Base-by-base conservation (phyloP, 2,888 invertebrate species). In the Drosophila helvetica region DNA sequence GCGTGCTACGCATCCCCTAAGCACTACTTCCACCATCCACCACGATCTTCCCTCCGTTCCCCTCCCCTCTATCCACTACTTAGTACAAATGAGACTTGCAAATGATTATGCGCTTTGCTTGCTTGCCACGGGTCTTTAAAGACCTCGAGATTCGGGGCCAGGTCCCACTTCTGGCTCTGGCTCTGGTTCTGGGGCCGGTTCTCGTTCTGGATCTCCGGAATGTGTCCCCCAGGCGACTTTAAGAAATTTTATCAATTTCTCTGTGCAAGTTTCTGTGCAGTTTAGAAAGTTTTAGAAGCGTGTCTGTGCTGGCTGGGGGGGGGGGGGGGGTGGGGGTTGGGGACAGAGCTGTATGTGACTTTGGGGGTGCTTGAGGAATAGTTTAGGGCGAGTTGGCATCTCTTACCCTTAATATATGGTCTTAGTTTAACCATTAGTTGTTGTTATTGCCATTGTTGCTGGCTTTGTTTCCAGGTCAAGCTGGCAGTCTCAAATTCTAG, bases 191-290 rank as follows among this genome's bases (percentile, higher is more conserved):
- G 43, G 6, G 30, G 18, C 19, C 47, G 55, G 52, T 55, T 48
- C 58, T 54, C 63, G 43, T n/a, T 15, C 12, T 51, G 74, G 74
- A 55, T 45, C 61, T 52, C 51, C 6, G 57, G 62, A 57, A 68
- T 80, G 71, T 66, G 69, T 63, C 65, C 60, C 55, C 68, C 48
- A 30, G 58, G 79, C 42, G 81, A 80, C 81, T 84, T 83, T 73
- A 84, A 88, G 81, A 77, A 76, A 84, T 86, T 83, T 88, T 88
- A 88, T 83, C 86, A 86, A 88, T 83, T 88, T 84, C 64, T 33
- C 56, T 54, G 51, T 42, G 55, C 73, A 86, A 84, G 66, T 86
- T 86, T 79, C 38, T 33, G 54, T 77, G 61, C 67, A 68, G 81
- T 66, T 27, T 30, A 54, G 45, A 56, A 75, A 73, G 57, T 75